These are phyloP conservation scores for Erebia ligea DNA, from an alignment of 2,888 invertebrate species.

Conservation along the genomic window DNA sequence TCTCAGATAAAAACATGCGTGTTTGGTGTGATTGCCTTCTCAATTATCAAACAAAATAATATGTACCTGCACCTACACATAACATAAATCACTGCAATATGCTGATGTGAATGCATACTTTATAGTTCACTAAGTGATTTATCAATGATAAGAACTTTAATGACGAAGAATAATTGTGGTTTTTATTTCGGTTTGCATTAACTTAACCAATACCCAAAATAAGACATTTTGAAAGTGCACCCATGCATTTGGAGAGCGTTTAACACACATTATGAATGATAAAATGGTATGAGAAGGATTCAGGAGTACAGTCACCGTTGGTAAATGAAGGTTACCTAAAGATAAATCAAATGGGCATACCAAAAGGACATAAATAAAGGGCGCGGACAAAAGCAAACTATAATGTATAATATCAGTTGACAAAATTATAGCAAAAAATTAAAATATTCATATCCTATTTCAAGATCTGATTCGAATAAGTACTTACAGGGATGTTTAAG, in stretches of 20 bases:
- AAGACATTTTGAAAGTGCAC: constrained; percentile 22
- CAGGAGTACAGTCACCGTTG: constrained; percentile 26
- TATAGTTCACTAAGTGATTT: too few species aligned
- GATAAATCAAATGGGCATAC: constrained; percentile 19
- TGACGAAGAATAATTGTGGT: neutral
- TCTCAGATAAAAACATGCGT: neutral
- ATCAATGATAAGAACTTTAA: too few species aligned
- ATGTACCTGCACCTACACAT: too few species aligned
- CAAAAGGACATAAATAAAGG: constrained; percentile 4
- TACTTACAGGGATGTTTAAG: constrained; percentile 31
- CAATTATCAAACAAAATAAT: neutral
- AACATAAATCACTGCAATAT: too few species aligned
- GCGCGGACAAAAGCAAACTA: neutral
- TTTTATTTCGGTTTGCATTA: neutral
- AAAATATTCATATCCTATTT: neutral
- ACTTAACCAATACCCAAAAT: constrained; percentile 28
- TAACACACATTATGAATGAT: constrained; percentile 9
- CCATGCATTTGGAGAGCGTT: constrained; percentile 31
- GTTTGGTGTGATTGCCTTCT: neutral
- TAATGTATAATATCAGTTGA: neutral
- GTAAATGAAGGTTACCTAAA: constrained; percentile 17
- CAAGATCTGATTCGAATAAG: constrained; percentile 2
- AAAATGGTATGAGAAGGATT: constrained; percentile 19
- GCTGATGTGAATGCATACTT: too few species aligned
- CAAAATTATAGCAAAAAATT: neutral